Conservation (phyloP, 2,888 invertebrate genomes). For the Malthinus flaveolus region DNA sequence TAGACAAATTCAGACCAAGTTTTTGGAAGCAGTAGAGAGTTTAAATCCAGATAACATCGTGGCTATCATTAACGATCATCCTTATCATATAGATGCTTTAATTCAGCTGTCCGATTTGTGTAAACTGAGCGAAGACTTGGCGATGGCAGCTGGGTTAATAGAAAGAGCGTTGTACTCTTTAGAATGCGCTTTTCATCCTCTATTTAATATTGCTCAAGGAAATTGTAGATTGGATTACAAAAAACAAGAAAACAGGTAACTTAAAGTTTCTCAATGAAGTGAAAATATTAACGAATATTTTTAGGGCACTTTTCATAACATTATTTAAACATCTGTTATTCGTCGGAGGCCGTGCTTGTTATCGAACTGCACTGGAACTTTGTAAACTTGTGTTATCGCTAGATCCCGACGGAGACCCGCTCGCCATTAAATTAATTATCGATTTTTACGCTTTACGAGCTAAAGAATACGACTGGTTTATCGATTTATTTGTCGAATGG, state of each 20-base stretch:
- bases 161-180: slow-evolving; percentile 77
- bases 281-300: slow-evolving; percentile 36
- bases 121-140: slow-evolving; percentile 75
- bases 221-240: slow-evolving; percentile 77
- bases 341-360: slow-evolving; percentile 79
- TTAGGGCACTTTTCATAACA: slow-evolving; percentile 76
- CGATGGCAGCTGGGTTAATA: slow-evolving; percentile 76
- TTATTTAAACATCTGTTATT: slow-evolving; percentile 80
- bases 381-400: slow-evolving; percentile 80
- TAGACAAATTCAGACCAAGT: slow-evolving; percentile 72
- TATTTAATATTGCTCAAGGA: slow-evolving; percentile 75
- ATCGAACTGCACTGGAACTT: slow-evolving; percentile 84
- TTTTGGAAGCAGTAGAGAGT: slow-evolving; percentile 77
- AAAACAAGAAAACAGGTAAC: slow-evolving; percentile 76
- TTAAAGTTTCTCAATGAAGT: slow-evolving; percentile 3
- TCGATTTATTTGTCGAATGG: slow-evolving; percentile 58
- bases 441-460: slow-evolving; percentile 83
- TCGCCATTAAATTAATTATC: slow-evolving; percentile 75
- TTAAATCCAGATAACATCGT: slow-evolving; percentile 78
- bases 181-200: slow-evolving; percentile 78
- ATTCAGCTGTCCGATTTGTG: slow-evolving; percentile 82
- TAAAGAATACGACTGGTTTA: slow-evolving; percentile 72
- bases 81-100: slow-evolving; percentile 80
- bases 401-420: slow-evolving; percentile 75
- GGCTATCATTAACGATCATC: slow-evolving; percentile 71